Evolutionary conservation across 2,888 invertebrate species (phyloP).

Genomic region (Scaptomyza cyrtandrae): DNA sequence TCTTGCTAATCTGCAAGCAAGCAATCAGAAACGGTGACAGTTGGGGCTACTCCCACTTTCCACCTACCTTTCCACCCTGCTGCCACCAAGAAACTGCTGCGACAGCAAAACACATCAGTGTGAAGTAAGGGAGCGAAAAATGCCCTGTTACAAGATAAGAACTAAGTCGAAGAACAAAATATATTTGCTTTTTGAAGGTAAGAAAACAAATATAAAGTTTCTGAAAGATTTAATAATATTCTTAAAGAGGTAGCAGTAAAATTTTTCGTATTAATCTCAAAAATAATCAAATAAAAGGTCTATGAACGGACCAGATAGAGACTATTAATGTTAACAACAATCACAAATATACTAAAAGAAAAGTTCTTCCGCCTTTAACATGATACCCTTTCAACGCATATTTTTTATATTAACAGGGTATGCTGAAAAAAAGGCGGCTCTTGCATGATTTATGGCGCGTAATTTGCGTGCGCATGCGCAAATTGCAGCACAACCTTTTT

Average conservation of each 20-base stretch:
- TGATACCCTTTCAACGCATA: neutral
- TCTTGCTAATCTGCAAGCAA: constrained; percentile 62
- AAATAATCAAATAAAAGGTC: no score
- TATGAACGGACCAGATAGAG: no score
- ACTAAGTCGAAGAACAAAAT: no score
- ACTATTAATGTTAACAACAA: no score
- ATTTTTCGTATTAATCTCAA: no score
- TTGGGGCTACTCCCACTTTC: constrained; percentile 69
- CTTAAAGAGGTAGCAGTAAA: no score
- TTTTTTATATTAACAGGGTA: neutral
- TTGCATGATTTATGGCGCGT: constrained; percentile 75
- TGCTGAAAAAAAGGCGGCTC: constrained; percentile 12
- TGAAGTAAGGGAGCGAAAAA: neutral
- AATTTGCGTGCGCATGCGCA: constrained; percentile 80
- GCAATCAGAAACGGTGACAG: constrained; percentile 73
- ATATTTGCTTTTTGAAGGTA: no score
- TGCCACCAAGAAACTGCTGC: neutral
- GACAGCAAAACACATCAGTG: constrained; percentile 3
- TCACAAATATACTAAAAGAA: neutral
- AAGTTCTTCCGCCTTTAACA: neutral
- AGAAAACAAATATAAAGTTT: no score
- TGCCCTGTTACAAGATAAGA: neutral
- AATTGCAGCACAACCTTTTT: constrained; percentile 69
- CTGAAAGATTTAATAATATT: no score
- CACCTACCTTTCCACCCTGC: constrained; percentile 9